Conservation (phyloP, 2,797 vertebrate species). For the Merluccius polli region DNA sequence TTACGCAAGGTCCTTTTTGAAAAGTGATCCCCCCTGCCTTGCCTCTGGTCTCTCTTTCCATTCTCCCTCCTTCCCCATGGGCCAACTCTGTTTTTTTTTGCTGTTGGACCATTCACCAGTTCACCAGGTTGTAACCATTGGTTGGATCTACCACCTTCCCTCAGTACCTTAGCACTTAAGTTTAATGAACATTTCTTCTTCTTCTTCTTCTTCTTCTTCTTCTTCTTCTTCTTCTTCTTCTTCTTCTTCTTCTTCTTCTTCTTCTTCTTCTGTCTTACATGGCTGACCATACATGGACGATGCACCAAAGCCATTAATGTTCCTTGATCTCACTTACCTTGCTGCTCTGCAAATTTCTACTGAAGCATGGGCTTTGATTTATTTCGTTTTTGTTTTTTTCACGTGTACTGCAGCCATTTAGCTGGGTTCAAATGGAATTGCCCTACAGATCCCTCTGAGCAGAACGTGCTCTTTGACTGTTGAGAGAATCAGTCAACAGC, state of each 20-base stretch:
- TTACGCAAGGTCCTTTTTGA: constrained; percentile 81
- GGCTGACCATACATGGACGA: not conserved
- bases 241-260: too few species aligned
- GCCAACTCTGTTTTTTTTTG: constrained; percentile 35
- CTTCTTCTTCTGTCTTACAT: not conserved
- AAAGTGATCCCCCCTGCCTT: constrained; percentile 62
- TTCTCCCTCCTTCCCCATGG: constrained; percentile 35
- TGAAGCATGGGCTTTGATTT: constrained; percentile 3
- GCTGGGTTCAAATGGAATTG: constrained; percentile 5
- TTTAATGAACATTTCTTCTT: not conserved
- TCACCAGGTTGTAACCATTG: constrained; percentile 22
- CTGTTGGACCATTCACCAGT: constrained; percentile 50
- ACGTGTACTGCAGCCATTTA: constrained; percentile 3
- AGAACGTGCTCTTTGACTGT: not conserved
- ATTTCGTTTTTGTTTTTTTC: not conserved
- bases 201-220: not conserved
- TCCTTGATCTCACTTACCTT: constrained; percentile 23
- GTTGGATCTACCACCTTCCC: constrained; percentile 25
- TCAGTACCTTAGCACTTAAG: not conserved
- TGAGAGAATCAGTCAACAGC: not conserved
- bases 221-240: too few species aligned
- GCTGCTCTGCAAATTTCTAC: constrained; percentile 4
- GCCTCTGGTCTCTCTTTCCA: constrained; percentile 23
- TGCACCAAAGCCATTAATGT: not conserved
- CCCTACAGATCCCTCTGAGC: not conserved